Base-by-base conservation (phyloP, 2,797 vertebrate genomes). In the Perdix hodgsoniae region DNA sequence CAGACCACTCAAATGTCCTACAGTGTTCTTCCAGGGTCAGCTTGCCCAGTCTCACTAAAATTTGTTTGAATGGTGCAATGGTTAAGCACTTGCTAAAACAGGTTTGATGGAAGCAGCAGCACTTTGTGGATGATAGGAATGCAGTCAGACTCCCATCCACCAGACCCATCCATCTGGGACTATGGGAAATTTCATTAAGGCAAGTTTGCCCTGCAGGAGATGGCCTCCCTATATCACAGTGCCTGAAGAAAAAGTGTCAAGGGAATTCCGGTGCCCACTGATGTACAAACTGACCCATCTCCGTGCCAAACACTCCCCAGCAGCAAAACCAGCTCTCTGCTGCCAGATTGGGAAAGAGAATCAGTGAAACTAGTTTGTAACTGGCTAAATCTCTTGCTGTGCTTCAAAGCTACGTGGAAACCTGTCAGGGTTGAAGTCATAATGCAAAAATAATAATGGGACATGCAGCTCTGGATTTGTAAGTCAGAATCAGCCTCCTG, bases 381-480 rank as follows among this genome's bases (percentile, higher is more conserved):
- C 27, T 50, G 4, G 0, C 47, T 91, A 85, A 71, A 79, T 78
- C 52, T 83, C 27, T 49, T 79, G 17, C 73, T 85, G 24, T 12
- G 27, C 47, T 72, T 39, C 33, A 74, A 82, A 86, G 56, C 60
- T 76, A 82, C 40, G 10, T 9, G 35, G 73, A 88, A 96, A 79
- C 49, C 47, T 56, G 61, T 19, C 13, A 11, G 14, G 14, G 26
- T 3, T 89, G 70, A 84, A 79, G 16, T 2, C 54, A 90, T 86
- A 86, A 76, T 64, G 65, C 18, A 86, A 24, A 95, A 88, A 71
- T 82, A 90, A 82, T 86, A 88, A 90, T 16, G 22, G 64, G 44
- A 82, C 81, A 66, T 27, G 60, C 1, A 0, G n/a, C 31, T 91
- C 80, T 86, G 64, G 90, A 88, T 71, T 37, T 90, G 5, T 82